A percentile compares a stretch with the other conserved stretches of the same genome.
phyloP scores from a whole-genome alignment of 2,113 vertebrate species.

The Paraplagusia blochii region DNA sequence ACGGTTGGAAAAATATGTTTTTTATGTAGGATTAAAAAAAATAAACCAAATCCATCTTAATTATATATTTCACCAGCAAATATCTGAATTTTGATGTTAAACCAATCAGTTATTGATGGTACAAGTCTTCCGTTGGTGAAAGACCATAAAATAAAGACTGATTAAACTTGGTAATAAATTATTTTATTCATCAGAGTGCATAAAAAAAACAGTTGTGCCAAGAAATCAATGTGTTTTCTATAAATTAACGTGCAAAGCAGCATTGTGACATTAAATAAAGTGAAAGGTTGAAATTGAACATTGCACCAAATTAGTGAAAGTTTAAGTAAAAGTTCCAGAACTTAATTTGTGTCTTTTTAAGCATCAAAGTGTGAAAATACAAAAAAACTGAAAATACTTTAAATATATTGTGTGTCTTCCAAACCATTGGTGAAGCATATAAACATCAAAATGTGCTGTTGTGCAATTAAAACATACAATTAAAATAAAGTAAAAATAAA shows the following conservation, averaged over 20 bases:
- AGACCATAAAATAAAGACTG: neutral
- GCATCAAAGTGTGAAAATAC: neutral
- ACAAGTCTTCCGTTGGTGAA: too few species aligned
- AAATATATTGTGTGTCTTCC: neutral
- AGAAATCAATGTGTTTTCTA: slow-evolving; percentile 9
- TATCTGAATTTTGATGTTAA: too few species aligned
- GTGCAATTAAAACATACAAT: neutral
- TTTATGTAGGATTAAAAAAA: too few species aligned
- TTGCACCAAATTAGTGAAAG: slow-evolving; percentile 5
- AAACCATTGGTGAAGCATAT: too few species aligned
- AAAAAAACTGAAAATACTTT: neutral
- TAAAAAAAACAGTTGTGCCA: slow-evolving; percentile 32
- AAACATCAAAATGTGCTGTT: neutral
- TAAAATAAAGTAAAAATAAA: slow-evolving; percentile 31
- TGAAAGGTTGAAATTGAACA: slow-evolving; percentile 11
- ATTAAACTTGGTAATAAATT: neutral
- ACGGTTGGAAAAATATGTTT: too few species aligned
- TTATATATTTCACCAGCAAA: too few species aligned
- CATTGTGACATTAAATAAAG: slow-evolving; percentile 7
- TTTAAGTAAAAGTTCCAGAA: too few species aligned
- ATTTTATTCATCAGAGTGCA: slow-evolving; percentile 39
- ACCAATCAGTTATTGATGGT: too few species aligned
- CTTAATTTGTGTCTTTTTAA: too few species aligned
- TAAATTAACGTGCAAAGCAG: neutral
- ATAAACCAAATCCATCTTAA: too few species aligned